These are phyloP conservation scores for Nephrotoma appendiculata DNA, from an alignment of 2,888 invertebrate species.

Conservation along the genomic window DNA sequence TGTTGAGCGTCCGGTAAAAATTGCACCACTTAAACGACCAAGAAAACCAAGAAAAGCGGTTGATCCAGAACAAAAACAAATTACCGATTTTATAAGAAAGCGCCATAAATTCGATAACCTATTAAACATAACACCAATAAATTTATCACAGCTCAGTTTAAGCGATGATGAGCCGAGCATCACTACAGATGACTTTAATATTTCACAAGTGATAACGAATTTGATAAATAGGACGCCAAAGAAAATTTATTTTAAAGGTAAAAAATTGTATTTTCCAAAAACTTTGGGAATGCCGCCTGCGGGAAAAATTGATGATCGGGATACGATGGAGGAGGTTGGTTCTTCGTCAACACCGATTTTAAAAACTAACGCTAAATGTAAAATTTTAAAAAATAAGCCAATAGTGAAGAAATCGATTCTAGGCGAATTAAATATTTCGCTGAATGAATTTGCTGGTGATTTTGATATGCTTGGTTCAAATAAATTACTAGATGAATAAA, in stretches of 20 bases:
- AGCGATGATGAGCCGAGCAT: constrained; percentile 29
- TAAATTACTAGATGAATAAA: not conserved
- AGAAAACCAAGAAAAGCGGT: not conserved
- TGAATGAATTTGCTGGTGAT: not conserved
- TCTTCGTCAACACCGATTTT: not conserved
- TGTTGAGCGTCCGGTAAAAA: not conserved
- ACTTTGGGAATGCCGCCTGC: not conserved
- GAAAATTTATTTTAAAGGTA: constrained; percentile 20
- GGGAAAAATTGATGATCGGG: not conserved
- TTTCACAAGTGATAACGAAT: constrained; percentile 38
- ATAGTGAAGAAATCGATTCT: not conserved
- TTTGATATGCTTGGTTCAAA: not conserved
- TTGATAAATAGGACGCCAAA: constrained; percentile 27
- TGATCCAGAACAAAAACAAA: constrained; percentile 1
- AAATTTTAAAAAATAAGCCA: not conserved
- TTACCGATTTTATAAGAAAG: not conserved
- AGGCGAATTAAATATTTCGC: not conserved
- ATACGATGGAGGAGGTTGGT: not conserved
- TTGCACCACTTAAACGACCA: not conserved
- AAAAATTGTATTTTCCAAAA: constrained; percentile 12
- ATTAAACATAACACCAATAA: not conserved
- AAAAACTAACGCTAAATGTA: not conserved
- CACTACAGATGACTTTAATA: constrained; percentile 24
- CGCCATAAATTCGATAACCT: not conserved
- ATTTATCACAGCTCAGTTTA: constrained; percentile 12